Conservation (phyloP, 2,888 invertebrate genomes). For the Alentia gelatinosa region DNA sequence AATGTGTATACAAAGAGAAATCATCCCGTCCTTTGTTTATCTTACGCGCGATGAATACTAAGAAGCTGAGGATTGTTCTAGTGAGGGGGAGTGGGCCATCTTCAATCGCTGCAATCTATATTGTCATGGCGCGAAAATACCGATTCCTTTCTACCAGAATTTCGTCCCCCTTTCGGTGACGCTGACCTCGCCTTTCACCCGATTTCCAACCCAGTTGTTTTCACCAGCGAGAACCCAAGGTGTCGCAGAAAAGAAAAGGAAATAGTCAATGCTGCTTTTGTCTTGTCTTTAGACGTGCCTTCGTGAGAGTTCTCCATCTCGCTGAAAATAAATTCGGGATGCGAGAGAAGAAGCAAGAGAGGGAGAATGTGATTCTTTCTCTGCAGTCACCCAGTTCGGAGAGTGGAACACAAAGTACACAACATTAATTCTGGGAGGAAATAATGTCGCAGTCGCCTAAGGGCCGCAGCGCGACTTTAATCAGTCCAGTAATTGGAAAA, state of each 20-base stretch:
- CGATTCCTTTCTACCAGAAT: background rate
- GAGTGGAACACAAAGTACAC: background rate
- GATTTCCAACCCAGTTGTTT: background rate
- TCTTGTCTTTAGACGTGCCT: background rate
- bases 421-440: slow-evolving; percentile 34
- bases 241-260: background rate
- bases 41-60: background rate
- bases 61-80: too few relatives aligned
- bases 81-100: background rate
- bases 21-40: background rate
- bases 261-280: background rate
- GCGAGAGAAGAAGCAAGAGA: too few relatives aligned
- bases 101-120: background rate
- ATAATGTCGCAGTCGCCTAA: slow-evolving; percentile 8
- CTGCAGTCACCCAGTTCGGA: background rate
- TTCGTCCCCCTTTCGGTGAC: background rate
- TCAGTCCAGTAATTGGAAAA: slow-evolving; percentile 36
- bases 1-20: background rate
- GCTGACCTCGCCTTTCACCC: background rate
- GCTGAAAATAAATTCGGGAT: background rate
- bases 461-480: slow-evolving; percentile 28
- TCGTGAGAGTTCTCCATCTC: background rate
- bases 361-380: background rate
- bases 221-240: background rate
- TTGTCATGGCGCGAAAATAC: background rate